Base-by-base conservation (phyloP, 2,797 vertebrate species). In the Miichthys miiuy region DNA sequence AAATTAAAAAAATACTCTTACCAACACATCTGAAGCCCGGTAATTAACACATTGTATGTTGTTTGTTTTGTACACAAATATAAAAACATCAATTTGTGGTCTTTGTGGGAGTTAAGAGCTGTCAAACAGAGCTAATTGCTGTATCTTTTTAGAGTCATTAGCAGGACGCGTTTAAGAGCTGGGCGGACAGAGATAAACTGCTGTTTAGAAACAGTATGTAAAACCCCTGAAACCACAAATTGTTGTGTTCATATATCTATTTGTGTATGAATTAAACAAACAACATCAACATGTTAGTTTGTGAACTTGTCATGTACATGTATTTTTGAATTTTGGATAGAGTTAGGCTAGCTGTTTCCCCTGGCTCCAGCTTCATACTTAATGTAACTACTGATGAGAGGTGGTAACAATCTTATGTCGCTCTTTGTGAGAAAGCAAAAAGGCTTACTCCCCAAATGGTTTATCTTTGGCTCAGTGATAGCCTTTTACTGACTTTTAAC, bases 401-500 rank as follows among this genome's bases (percentile, higher is more conserved):
- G 17, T 17, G 21, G 4, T 66, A 60, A 51, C 51, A 48, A 55
- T 72, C 71, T 78, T 30, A 51, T 73, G n/a, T 72, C 2, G 21
- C 52, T 82, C 52, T 63, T 34, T 55, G 54, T 13, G 4, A 64
- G 44, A 76, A 65, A 57, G 47, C 16, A 3, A 82, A 70, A 30
- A 38, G 51, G 42, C 3, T 11, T 50, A 81, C 72, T 75, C 82
- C 64, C 34, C 54, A 34, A 77, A 0, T 4, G 9, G 41, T 73
- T 78, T 23, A 46, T 56, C 34, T 57, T 17, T 78, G 63, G 27
- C 52, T 27, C 34, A 9, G 34, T 9, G 46, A 47, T 7, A 41
- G 23, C 72, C 25, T 57, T 38, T 54, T 55, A 8, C 63, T 38
- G 44, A 61, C 69, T 51, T 75, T 30, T 87, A 77, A 90, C 77